Percentiles rank a stretch among this genome's conserved stretches.
Evolutionary conservation across 2,113 vertebrate genomes (phyloP).

Genomic region (Lepus europaeus): DNA sequence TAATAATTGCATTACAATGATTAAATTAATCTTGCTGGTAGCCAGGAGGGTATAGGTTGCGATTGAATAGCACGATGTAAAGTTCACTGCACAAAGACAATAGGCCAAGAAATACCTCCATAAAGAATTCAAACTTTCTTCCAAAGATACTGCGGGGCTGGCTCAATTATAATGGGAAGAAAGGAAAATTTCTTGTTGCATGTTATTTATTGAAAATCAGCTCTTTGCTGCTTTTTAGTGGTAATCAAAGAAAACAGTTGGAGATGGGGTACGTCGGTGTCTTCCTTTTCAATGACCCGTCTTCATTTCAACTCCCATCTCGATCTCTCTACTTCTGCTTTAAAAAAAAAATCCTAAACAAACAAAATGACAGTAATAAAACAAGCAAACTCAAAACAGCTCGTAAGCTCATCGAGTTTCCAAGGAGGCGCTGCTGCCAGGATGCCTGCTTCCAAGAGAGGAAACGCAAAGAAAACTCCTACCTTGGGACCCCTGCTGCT

Average conservation of each 20-base stretch:
- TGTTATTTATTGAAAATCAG: constrained; percentile 67
- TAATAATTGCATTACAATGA: constrained; percentile 95
- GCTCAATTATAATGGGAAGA: constrained; percentile 83
- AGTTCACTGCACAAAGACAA: constrained; percentile 94
- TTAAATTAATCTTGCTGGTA: constrained; percentile 93
- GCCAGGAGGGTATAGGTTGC: constrained; percentile 87
- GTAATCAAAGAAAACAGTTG: constrained; percentile 33
- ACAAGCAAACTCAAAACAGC: constrained; percentile 47
- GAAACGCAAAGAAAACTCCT: constrained; percentile 29
- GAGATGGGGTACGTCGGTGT: constrained; percentile 14
- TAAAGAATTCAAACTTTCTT: constrained; percentile 90
- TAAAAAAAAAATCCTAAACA: background rate
- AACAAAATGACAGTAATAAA: background rate
- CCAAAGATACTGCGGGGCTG: constrained; percentile 80
- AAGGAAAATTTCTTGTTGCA: constrained; percentile 85
- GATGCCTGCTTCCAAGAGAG: background rate
- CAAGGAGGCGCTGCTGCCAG: constrained; percentile 33
- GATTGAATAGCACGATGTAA: constrained; percentile 87
- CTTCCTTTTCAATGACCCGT: background rate
- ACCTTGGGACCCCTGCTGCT: background rate
- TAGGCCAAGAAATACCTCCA: constrained; percentile 87
- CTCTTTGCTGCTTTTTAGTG: constrained; percentile 5
- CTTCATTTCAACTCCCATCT: constrained; percentile 18
- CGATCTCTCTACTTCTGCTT: background rate
- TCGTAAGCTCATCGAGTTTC: background rate